Evolutionary conservation across 2,113 vertebrate genomes (phyloP).

Genomic region (Tachysurus fulvidraco): DNA sequence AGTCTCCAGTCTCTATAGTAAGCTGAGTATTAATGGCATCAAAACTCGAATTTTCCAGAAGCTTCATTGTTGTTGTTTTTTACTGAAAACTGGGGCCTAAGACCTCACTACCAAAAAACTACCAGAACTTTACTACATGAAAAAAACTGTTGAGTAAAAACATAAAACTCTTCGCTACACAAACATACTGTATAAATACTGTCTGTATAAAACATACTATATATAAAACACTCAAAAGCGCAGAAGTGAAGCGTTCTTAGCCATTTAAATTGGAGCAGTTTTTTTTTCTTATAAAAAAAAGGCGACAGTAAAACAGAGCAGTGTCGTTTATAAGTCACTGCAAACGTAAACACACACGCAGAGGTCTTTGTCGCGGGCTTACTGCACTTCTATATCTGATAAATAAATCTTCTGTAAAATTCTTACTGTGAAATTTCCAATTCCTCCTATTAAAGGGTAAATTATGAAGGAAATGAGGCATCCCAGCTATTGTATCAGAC

Average conservation of each 20-base stretch:
- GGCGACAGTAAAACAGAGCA: neutral
- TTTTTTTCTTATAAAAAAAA: neutral
- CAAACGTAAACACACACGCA: neutral
- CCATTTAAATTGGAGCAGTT: neutral
- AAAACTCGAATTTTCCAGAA: conserved; percentile 64
- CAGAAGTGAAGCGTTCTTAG: neutral
- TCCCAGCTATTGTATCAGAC: conserved; percentile 59
- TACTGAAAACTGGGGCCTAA: neutral
- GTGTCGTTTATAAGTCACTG: neutral
- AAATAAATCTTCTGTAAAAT: conserved; percentile 60
- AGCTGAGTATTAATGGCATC: conserved; percentile 63
- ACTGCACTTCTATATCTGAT: conserved; percentile 59
- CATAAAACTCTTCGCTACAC: neutral
- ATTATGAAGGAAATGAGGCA: conserved; percentile 59
- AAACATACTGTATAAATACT: neutral
- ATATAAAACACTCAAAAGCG: neutral
- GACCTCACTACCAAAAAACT: neutral
- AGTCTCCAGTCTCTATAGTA: conserved; percentile 64
- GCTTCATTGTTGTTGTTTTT: conserved; percentile 55
- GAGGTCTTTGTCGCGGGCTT: conserved; percentile 55
- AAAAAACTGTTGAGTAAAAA: neutral
- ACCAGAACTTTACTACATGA: neutral
- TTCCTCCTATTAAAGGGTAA: conserved; percentile 64
- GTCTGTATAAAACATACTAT: neutral
- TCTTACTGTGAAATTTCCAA: conserved; percentile 68